Percentiles rank a stretch among this genome's conserved stretches.
phyloP scores from a whole-genome alignment of 2,113 vertebrate species.

The Thalassoma bifasciatum region DNA sequence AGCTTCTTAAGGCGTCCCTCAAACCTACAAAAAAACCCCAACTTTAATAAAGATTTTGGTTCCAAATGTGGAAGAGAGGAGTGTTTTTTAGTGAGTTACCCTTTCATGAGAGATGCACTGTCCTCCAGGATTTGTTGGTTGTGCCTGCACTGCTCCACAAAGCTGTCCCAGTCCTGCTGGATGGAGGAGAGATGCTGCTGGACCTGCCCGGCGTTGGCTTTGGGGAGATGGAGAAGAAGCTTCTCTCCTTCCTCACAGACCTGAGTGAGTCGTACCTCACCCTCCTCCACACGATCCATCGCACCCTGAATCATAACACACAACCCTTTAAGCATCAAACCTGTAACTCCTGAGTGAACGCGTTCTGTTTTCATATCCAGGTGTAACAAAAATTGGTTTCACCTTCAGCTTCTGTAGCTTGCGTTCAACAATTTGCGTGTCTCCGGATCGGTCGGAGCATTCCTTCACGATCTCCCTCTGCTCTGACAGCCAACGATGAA shows the following conservation, averaged over 20 bases:
- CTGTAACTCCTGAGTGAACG: background rate
- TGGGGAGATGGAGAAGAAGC: constrained; percentile 88
- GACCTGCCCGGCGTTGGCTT: constrained; percentile 87
- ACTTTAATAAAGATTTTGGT: background rate
- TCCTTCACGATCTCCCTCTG: constrained; percentile 88
- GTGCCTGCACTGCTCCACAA: constrained; percentile 89
- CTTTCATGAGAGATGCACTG: constrained; percentile 85
- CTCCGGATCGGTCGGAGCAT: constrained; percentile 90
- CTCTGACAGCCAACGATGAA: constrained; percentile 91
- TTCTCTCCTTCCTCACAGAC: constrained; percentile 92
- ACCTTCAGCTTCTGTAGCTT: constrained; percentile 94
- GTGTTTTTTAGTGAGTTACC: constrained; percentile 63
- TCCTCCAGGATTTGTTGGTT: constrained; percentile 91
- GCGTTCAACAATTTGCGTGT: constrained; percentile 89
- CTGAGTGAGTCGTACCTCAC: constrained; percentile 87
- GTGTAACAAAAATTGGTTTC: constrained; percentile 5
- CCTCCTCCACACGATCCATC: constrained; percentile 88
- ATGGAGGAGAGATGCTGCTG: constrained; percentile 91
- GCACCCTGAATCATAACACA: constrained; percentile 79
- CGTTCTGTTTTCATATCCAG: background rate
- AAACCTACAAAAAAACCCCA: constrained; percentile 84
- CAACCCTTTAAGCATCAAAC: background rate
- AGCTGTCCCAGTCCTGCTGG: constrained; percentile 92
- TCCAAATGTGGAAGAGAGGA: background rate
- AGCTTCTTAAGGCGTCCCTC: constrained; percentile 90